Base-by-base conservation (phyloP, 2,888 invertebrate genomes). In the Coenonympha glycerion region DNA sequence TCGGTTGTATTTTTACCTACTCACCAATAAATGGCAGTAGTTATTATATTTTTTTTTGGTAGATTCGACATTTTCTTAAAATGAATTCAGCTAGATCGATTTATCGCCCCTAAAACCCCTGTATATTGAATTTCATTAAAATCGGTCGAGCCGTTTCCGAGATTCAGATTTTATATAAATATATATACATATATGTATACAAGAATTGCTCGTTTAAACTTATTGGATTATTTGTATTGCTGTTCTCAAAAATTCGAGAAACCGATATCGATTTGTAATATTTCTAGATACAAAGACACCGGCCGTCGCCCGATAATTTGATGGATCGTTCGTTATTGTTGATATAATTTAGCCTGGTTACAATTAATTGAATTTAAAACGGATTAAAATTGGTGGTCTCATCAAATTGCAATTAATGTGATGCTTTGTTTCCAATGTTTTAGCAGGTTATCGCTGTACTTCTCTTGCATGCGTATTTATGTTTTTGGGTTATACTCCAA, bases 291-390 rank as follows among this genome's bases (percentile, higher is more conserved):
- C 42, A 42, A 42, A 31, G 19, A 6, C 8, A 9, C 42, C 42
- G 31, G 31, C 42, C 1, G 13, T 15, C 9, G 3, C 6, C 13
- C 21, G 31, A 28, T 18, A 28, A 41, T 41, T 41, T 18, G 5
- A 18, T 30, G 21, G 31, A 42, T 30, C 13, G 42, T 31, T 42
- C 42, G 42, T 42, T 42, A 19, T 42, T 31, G 22, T 37, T 37
- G 37, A 22, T 37, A 22, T 37, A 37, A 42, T 42, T 42, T 42
- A 42, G 31, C 42, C 42, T 31, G 31, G 30, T 21, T 42, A 15
- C 28, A 28, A 8, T 31, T 30, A 31, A 28, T 41, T 41, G 26
- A n/a, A 28, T 18, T 37, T 22, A 19, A 34, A 34, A 18, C 8
- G 34, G 18, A 34, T 13, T 30, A 34, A 34, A 41, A 41, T 28